Percentiles rank a stretch among this genome's conserved stretches.
These are phyloP conservation scores for Hippocampus zosterae DNA, from an alignment of 2,113 vertebrate genomes.

Conservation along the genomic window DNA sequence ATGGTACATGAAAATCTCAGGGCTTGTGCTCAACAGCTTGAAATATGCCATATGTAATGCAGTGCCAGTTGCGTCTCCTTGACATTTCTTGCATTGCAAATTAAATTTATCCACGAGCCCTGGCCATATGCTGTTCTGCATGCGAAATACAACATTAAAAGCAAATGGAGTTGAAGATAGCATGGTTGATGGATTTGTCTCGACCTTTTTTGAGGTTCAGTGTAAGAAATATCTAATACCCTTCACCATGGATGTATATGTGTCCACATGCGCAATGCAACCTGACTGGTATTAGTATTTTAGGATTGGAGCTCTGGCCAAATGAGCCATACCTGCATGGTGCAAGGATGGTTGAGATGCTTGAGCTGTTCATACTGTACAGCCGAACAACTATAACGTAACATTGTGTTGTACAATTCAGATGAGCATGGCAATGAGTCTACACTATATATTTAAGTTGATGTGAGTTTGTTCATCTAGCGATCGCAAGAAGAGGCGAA, in stretches of 20 bases:
- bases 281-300: background rate
- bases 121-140: background rate
- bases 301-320: background rate
- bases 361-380: too few species aligned
- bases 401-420: background rate
- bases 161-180: slow-evolving; percentile 12
- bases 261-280: background rate
- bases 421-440: slow-evolving; percentile 8
- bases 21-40: background rate
- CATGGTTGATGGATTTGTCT: slow-evolving; percentile 13
- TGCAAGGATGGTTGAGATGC: background rate
- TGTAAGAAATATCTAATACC: slow-evolving; percentile 15
- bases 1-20: background rate
- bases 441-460: slow-evolving; percentile 11
- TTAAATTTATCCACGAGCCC: slow-evolving; percentile 15
- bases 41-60: slow-evolving; percentile 28
- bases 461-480: slow-evolving; percentile 8
- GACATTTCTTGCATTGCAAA: slow-evolving; percentile 24
- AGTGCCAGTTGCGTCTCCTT: slow-evolving; percentile 18
- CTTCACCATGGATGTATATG: slow-evolving; percentile 1
- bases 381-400: too few species aligned
- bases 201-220: slow-evolving; percentile 30
- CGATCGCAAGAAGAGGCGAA: slow-evolving; percentile 30
- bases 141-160: slow-evolving; percentile 20
- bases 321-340: background rate